Conservation (phyloP, 2,888 invertebrate genomes). For the Leucozona laternaria region DNA sequence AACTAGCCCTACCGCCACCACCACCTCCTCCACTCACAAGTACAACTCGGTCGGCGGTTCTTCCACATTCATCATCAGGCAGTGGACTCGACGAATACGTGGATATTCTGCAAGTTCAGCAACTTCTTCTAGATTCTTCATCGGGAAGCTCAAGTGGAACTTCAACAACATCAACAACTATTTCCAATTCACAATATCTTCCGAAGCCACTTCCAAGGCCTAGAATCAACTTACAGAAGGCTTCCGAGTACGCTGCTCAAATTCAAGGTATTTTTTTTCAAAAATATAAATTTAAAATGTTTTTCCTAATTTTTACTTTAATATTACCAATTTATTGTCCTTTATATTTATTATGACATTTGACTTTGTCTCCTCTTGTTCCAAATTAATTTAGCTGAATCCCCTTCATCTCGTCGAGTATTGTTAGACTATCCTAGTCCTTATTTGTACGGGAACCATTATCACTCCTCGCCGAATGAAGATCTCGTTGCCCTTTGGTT, state of each 20-base stretch:
- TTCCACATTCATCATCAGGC: conserved; percentile 27
- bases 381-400: conserved; percentile 81
- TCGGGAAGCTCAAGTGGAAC: conserved; percentile 79
- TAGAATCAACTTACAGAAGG: conserved; percentile 83
- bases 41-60: conserved; percentile 40
- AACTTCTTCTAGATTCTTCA: conserved; percentile 87
- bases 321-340: background rate
- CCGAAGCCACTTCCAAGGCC: conserved; percentile 81
- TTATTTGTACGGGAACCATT: conserved; percentile 83
- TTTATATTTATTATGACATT: conserved; percentile 34
- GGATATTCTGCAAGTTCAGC: conserved; percentile 92
- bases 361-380: conserved; percentile 35
- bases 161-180: conserved; percentile 60
- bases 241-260: conserved; percentile 83
- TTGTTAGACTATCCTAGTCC: conserved; percentile 83
- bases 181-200: conserved; percentile 64
- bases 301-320: too few species aligned
- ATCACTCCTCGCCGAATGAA: conserved; percentile 87
- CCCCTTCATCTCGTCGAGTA: conserved; percentile 84
- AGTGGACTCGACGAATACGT: conserved; percentile 88
- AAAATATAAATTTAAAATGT: too few species aligned
- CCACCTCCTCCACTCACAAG: conserved; percentile 54
- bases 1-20: conserved; percentile 72
- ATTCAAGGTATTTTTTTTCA: conserved; percentile 80
- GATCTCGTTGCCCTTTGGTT: conserved; percentile 91